These are phyloP conservation scores for Apotomis turbidana DNA, from an alignment of 2,888 invertebrate species.

Conservation along the genomic window DNA sequence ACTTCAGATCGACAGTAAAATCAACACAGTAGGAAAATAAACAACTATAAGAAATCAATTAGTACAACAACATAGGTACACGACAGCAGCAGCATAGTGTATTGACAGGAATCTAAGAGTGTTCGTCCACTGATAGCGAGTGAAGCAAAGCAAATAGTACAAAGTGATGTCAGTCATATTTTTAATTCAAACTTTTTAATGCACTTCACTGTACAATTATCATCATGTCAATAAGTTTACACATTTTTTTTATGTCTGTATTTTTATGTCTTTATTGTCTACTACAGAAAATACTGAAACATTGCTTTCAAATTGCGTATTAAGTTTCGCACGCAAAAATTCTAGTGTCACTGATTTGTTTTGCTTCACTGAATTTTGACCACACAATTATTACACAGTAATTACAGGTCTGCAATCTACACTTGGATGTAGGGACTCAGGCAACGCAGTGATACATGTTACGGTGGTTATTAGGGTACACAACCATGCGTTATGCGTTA, in stretches of 20 bases:
- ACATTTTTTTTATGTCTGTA: too few species aligned
- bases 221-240: too few species aligned
- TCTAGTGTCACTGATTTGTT: background rate
- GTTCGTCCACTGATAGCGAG: slow-evolving; percentile 37
- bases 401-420: slow-evolving; percentile 65
- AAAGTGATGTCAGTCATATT: background rate
- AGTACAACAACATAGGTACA: slow-evolving; percentile 27
- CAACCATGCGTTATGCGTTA: slow-evolving; percentile 30
- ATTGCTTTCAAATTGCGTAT: background rate
- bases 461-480: slow-evolving; percentile 32
- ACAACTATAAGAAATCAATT: slow-evolving; percentile 30
- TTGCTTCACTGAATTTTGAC: slow-evolving; percentile 47
- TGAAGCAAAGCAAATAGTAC: slow-evolving; percentile 29
- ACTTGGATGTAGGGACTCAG: slow-evolving; percentile 75
- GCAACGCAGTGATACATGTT: slow-evolving; percentile 72
- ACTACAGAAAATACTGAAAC: too few species aligned
- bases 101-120: slow-evolving; percentile 37
- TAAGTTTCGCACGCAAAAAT: background rate
- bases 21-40: slow-evolving; percentile 21
- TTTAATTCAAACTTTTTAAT: background rate
- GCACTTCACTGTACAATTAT: too few species aligned
- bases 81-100: slow-evolving; percentile 37
- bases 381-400: slow-evolving; percentile 47
- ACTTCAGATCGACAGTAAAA: slow-evolving; percentile 11
- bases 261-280: too few species aligned